Evolutionary conservation across 2,888 invertebrate species (phyloP).

Genomic region (Aromia moschata): DNA sequence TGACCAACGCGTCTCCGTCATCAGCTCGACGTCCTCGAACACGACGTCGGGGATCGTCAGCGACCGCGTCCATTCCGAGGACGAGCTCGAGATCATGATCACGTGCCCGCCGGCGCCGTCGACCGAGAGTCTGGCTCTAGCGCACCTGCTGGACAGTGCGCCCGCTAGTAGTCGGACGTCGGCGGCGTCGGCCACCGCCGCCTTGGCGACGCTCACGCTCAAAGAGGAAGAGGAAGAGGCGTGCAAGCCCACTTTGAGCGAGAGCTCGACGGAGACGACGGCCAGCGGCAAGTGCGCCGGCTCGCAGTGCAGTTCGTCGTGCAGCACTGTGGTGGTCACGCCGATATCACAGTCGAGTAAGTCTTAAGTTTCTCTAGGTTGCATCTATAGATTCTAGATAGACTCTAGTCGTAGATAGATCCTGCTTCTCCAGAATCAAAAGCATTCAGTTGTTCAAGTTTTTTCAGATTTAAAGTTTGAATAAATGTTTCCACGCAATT

Average conservation of each 20-base stretch:
- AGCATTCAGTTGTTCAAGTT: too few relatives aligned
- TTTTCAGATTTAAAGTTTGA: too few relatives aligned
- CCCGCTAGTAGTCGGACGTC: conserved; percentile 69
- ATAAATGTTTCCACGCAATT: too few relatives aligned
- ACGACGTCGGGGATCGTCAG: conserved; percentile 97
- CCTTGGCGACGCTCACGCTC: conserved; percentile 61
- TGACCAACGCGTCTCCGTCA: conserved; percentile 67
- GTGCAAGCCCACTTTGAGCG: conserved; percentile 64
- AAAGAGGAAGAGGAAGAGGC: conserved; percentile 58
- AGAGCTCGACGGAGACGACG: conserved; percentile 67
- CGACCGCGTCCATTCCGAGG: conserved; percentile 91
- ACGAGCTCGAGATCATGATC: conserved; percentile 90
- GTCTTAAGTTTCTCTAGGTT: too few relatives aligned
- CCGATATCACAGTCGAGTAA: conserved; percentile 63
- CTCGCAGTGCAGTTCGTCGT: conserved; percentile 86
- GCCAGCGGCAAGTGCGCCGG: conserved; percentile 73
- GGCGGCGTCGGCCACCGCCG: conserved; percentile 63
- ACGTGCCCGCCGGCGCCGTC: conserved; percentile 86
- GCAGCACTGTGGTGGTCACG: conserved; percentile 85
- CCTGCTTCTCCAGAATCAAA: too few relatives aligned
- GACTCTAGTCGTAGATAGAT: too few relatives aligned
- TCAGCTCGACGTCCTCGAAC: conserved; percentile 90
- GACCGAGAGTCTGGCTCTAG: conserved; percentile 83
- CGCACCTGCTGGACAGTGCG: conserved; percentile 76
- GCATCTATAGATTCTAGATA: too few relatives aligned